Base-by-base conservation (phyloP, 2,888 invertebrate genomes). In the Heliconius hortense region DNA sequence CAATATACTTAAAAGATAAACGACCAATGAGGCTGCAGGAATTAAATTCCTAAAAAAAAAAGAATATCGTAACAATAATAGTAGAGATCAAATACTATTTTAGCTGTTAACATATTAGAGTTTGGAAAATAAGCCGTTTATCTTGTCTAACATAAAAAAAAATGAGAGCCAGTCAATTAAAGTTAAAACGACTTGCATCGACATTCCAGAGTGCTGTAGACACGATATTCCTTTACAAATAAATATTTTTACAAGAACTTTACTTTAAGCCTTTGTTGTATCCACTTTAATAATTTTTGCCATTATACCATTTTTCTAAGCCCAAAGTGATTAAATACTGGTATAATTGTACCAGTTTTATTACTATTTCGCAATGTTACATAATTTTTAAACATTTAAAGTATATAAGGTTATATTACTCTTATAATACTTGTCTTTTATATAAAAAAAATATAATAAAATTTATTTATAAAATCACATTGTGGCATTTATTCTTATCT, bases 111-210 rank as follows among this genome's bases (percentile, higher is more conserved):
- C 35, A 68, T 26, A 39, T 56, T 66, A 71, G 21, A 43, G 28
- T 56, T 43, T 43, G 43, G 8, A 48, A 60, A 43, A 67, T 67
- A 28, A 66, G 74, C 64, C 78, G 74, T 73, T 79, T 75, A 75
- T 74, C 60, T 77, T 73, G 69, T 72, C 59, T 76, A 74, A 75
- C 63, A 76, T 74, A 76, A 69, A 74, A 75, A 26, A 59, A 79
- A 81, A 81, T 85, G 89, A 89, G 89, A 89, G 89, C 89, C 85
- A 84, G 84, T 83, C 85, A 87, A 85, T 84, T 87, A 82, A 80
- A 82, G 84, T 84, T 87, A 87, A 84, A 69, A 74, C 56, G 28
- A 69, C 73, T 76, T 76, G 28, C 72, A 67, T 76, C 31, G 62
- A 74, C 43, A 66, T 73, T 77, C 70, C 74, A 74, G 26, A 75